A percentile compares a stretch with the other conserved stretches of the same genome.
phyloP scores from a whole-genome alignment of 2,113 vertebrate genomes.

The Bos javanicus region DNA sequence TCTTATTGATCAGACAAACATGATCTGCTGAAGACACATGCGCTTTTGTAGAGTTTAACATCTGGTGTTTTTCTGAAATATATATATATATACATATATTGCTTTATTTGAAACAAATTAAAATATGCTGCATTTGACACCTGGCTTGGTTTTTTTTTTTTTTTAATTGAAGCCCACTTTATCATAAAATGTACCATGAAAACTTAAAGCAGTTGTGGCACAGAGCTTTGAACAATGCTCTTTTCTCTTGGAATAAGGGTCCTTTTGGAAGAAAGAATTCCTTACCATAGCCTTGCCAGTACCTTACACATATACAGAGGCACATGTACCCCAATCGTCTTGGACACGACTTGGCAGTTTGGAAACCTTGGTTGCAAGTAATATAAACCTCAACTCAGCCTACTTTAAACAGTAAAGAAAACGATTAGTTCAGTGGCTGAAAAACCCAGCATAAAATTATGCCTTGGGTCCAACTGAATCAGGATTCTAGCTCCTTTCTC shows the following conservation, averaged over 20 bases:
- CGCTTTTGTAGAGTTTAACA: slow-evolving; percentile 77
- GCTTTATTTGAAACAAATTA: slow-evolving; percentile 78
- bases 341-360: not conserved
- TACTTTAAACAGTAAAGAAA: not conserved
- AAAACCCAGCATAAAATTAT: not conserved
- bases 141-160: slow-evolving; percentile 61
- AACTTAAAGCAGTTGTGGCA: not conserved
- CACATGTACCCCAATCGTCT: not conserved
- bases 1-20: slow-evolving; percentile 66
- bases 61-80: slow-evolving; percentile 75
- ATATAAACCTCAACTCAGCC: not conserved
- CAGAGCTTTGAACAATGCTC: not conserved
- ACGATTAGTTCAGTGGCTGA: not conserved
- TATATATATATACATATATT: slow-evolving; percentile 77
- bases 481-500: not conserved
- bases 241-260: not conserved
- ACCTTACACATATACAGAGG: not conserved
- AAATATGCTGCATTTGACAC: slow-evolving; percentile 78
- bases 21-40: slow-evolving; percentile 76
- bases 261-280: not conserved
- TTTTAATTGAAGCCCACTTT: slow-evolving; percentile 49
- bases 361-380: not conserved
- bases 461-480: not conserved
- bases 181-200: slow-evolving; percentile 49
- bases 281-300: not conserved